Evolutionary conservation across 1,140 invertebrate species (phyloP).

Genomic region (Diploscapter pachys): DNA sequence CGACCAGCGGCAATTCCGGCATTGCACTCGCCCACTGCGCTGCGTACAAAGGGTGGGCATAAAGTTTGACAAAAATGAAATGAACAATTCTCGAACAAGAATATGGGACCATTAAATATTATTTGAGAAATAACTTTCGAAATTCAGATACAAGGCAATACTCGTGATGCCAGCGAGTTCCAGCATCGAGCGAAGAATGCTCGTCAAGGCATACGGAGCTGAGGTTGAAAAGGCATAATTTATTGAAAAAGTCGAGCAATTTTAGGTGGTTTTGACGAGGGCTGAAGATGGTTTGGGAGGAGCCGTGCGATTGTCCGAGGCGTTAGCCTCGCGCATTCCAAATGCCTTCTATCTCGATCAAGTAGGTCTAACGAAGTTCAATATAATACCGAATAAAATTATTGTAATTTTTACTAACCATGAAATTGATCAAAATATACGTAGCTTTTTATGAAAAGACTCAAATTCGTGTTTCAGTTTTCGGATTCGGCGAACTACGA

Average conservation of each 20-base stretch:
- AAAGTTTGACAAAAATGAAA: background rate
- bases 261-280: slow-evolving; percentile 33
- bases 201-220: slow-evolving; percentile 40
- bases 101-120: background rate
- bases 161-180: slow-evolving; percentile 59
- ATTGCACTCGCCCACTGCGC: slow-evolving; percentile 57
- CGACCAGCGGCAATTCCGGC: slow-evolving; percentile 59
- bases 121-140: background rate
- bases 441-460: slow-evolving; percentile 8
- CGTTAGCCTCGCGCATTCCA: slow-evolving; percentile 32
- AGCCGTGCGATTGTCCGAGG: slow-evolving; percentile 5
- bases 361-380: background rate
- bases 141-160: slow-evolving; percentile 55
- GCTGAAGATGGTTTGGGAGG: slow-evolving; percentile 31
- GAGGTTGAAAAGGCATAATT: slow-evolving; percentile 7
- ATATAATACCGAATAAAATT: no score
- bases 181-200: slow-evolving; percentile 48
- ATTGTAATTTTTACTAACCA: no score
- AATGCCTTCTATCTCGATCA: slow-evolving; percentile 22
- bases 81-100: background rate
- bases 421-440: no score
- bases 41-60: slow-evolving; percentile 42
- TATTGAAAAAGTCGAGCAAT: background rate
- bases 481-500: slow-evolving; percentile 31
- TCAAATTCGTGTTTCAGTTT: slow-evolving; percentile 13